Evolutionary conservation across 2,113 vertebrate genomes (phyloP), one percentile per base, ranked within the genome.

Genomic region (Triplophysa dalaica): DNA sequence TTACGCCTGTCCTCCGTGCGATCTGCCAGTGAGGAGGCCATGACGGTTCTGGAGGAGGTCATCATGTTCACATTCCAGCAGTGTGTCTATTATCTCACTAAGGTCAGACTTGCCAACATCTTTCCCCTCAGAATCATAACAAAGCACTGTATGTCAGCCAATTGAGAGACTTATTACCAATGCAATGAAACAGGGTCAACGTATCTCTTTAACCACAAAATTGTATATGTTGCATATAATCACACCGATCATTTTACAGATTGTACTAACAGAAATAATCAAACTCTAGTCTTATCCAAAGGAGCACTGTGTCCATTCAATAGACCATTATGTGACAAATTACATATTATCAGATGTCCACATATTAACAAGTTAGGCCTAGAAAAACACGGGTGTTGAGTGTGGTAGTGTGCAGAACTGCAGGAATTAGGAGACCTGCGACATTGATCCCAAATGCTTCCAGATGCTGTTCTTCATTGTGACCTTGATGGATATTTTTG

Each of bases 21-120:
- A 10, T 87, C 90, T 22, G 91, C 92, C 83, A 89, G 87, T 17
- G 89, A 93, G 81, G 92, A 94, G 82, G 90, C 93, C 0, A 87
- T 89, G 79, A 88, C 89, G 0, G 93, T 92, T 19, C 85, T 94
- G 87, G 93, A 94, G 86, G 93, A 94, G 73, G 91, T 94, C 79
- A 84, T 93, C 69, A 90, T 94, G 93, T 90, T 94, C 14, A 89
- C 90, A 70, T 94, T 94, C 84, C 93, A 94, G 88, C 93, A 94
- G 87, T 93, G 91, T 77, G 93, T 94, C 63, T 94, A 93, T 86
- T 94, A 94, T 87, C 87, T 94, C 63, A 94, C 93, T 70, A 94
- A 94, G 91, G 93, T 93, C 68, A 83, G 87, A 24, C 14, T 58
- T 19, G 16, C 54, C n/a, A 58, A 21, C 54, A 58, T 58, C 54